Percentiles rank a stretch among this genome's conserved stretches.
phyloP scores from a whole-genome alignment of 2,797 vertebrate genomes.

The Sebastes trivittatus region DNA sequence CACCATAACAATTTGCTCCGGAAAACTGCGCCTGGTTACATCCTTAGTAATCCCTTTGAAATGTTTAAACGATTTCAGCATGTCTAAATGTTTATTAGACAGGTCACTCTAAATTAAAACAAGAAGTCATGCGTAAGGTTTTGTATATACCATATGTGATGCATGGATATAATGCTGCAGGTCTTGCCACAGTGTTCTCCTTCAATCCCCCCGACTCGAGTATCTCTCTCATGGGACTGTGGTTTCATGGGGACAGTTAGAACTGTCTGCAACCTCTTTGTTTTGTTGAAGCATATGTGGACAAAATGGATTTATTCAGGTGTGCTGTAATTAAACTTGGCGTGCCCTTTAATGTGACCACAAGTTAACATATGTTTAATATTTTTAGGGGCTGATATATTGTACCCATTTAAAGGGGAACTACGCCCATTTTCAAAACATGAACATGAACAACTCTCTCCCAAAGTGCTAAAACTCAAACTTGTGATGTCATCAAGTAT shows the following conservation, averaged over 20 bases:
- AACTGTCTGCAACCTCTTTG: background rate
- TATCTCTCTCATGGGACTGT: background rate
- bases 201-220: background rate
- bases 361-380: background rate
- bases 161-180: conserved; percentile 29
- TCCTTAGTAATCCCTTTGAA: conserved; percentile 47
- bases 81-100: conserved; percentile 57
- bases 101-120: conserved; percentile 46
- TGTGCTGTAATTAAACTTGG: background rate
- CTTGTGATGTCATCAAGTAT: too few species aligned
- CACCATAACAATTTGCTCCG: conserved; percentile 26
- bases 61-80: conserved; percentile 43
- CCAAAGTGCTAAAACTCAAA: background rate
- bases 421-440: background rate
- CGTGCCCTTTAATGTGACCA: background rate
- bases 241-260: background rate
- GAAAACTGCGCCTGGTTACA: conserved; percentile 12
- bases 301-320: background rate
- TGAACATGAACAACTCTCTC: background rate
- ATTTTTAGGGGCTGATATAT: background rate
- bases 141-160: conserved; percentile 51
- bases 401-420: background rate
- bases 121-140: conserved; percentile 40
- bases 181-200: conserved; percentile 2
- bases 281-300: background rate